Conservation (phyloP, 2,888 invertebrate species). For the Chrysina gloriosa region DNA sequence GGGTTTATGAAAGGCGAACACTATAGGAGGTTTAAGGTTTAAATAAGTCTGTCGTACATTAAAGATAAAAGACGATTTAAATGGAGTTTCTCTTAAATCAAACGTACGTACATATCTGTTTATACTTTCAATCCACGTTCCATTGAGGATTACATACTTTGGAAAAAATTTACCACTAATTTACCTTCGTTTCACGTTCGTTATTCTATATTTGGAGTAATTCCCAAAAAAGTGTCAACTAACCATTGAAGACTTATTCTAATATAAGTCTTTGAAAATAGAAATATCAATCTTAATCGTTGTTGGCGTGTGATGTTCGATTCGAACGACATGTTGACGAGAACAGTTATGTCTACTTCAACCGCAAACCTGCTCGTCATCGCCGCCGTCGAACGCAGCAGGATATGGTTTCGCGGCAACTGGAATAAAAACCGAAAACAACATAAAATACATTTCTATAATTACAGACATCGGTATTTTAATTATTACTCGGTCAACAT, state of each 20-base stretch:
- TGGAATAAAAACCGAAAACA: slow-evolving; percentile 12
- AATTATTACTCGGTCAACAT: neutral
- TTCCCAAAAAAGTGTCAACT: no score
- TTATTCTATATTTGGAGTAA: no score
- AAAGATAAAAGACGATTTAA: neutral
- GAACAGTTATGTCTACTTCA: neutral
- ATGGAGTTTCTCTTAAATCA: neutral
- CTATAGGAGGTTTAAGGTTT: neutral
- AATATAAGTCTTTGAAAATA: no score
- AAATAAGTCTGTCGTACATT: neutral
- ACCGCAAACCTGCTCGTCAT: slow-evolving; percentile 3
- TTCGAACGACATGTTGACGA: neutral
- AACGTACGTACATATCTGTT: neutral
- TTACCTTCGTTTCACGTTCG: neutral
- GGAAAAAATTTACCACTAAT: neutral
- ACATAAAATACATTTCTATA: slow-evolving; percentile 15
- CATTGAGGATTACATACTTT: neutral
- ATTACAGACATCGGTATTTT: slow-evolving; percentile 11
- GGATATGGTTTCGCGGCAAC: slow-evolving; percentile 12
- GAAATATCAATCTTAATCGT: no score
- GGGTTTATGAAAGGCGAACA: slow-evolving; percentile 3
- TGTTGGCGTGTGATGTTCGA: no score
- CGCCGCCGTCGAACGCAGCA: neutral
- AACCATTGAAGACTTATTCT: no score
- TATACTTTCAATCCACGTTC: neutral